Conservation (phyloP, 2,888 invertebrate species). For the Macroteleia sp. region DNA sequence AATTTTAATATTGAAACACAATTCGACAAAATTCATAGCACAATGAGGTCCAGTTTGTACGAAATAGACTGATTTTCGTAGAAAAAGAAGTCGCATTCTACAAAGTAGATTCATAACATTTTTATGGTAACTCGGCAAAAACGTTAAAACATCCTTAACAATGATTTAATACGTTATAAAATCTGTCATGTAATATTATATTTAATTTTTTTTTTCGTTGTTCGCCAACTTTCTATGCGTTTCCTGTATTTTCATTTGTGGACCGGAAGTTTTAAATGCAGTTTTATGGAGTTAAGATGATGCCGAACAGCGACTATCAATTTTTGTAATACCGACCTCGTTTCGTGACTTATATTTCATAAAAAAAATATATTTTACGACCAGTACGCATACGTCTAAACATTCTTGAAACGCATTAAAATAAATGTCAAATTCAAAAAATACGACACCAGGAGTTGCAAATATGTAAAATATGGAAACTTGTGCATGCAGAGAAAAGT, state of each 20-base stretch:
- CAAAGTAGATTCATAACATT: too few species aligned
- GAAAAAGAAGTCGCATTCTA: too few species aligned
- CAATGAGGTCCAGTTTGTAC: too few species aligned
- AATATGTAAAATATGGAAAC: conserved; percentile 41
- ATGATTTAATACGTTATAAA: conserved; percentile 34
- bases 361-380: conserved; percentile 35
- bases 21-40: too few species aligned
- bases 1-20: too few species aligned
- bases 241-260: conserved; percentile 52
- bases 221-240: conserved; percentile 47
- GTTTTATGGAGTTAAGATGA: conserved; percentile 51
- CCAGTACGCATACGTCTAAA: conserved; percentile 34
- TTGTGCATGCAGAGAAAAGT: too few species aligned
- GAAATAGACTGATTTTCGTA: too few species aligned
- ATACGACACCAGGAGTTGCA: conserved; percentile 38
- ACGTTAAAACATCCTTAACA: conserved; percentile 5
- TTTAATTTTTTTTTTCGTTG: conserved; percentile 28
- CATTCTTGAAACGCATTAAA: conserved; percentile 38
- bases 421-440: conserved; percentile 54
- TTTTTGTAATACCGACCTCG: conserved; percentile 52
- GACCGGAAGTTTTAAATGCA: conserved; percentile 54
- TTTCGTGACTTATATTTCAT: conserved; percentile 49
- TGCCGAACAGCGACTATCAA: conserved; percentile 51
- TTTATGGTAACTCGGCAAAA: not conserved
- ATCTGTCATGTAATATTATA: conserved; percentile 40